Conservation (phyloP, 2,113 vertebrate species). For the Damaliscus lunatus region DNA sequence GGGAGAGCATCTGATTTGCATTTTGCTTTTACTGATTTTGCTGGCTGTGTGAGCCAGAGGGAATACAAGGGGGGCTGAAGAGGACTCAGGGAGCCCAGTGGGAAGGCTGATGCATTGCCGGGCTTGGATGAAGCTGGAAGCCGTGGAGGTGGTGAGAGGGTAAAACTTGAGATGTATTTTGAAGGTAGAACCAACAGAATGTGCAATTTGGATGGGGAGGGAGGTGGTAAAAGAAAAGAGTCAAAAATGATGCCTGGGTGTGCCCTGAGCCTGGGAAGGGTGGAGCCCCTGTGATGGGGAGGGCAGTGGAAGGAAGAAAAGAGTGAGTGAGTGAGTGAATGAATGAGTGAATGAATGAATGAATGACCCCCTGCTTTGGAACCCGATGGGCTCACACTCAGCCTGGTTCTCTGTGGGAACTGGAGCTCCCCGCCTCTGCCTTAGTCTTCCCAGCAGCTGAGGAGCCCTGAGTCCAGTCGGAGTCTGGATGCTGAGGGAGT, state of each 20-base stretch:
- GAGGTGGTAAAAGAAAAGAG: not conserved
- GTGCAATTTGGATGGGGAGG: not conserved
- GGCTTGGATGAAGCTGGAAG: not conserved
- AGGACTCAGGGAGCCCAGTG: not conserved
- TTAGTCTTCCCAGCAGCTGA: not conserved
- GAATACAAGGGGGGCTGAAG: not conserved
- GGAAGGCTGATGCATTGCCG: not conserved
- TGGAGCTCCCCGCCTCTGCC: not conserved
- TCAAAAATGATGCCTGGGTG: not conserved
- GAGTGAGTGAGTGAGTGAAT: not conserved
- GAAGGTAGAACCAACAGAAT: not conserved
- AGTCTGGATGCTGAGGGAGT: not conserved
- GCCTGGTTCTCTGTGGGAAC: not conserved
- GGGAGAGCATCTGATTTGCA: not conserved
- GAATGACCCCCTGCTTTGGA: not conserved
- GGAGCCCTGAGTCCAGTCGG: not conserved
- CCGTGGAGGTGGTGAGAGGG: not conserved
- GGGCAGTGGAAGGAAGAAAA: not conserved
- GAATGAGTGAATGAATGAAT: not conserved
- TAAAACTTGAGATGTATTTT: not conserved
- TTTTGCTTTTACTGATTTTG: not conserved
- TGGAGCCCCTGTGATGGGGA: not conserved
- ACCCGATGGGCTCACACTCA: not conserved
- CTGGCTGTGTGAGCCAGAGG: not conserved
- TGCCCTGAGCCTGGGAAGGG: not conserved